A percentile compares a stretch with the other conserved stretches of the same genome.
Conservation (phyloP, 2,113 vertebrate genomes). For the Pycnonotus jocosus region DNA sequence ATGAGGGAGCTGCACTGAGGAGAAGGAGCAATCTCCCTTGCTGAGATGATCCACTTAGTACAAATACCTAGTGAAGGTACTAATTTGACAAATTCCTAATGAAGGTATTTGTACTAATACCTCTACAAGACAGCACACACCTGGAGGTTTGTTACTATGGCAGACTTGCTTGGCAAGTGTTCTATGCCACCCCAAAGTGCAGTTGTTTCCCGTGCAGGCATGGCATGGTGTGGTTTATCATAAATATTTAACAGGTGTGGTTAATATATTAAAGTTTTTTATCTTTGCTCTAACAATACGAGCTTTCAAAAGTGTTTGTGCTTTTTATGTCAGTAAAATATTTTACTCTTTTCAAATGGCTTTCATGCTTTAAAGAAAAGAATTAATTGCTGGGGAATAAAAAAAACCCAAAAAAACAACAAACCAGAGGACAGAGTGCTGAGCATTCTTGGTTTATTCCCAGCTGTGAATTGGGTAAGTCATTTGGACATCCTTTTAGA, state of each 20-base stretch:
- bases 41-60: not conserved
- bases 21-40: not conserved
- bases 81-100: not conserved
- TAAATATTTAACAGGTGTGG: not conserved
- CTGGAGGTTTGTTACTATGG: not conserved
- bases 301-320: not conserved
- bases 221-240: constrained; percentile 21
- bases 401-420: not conserved
- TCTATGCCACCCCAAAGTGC: not conserved
- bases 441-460: not conserved
- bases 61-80: not conserved
- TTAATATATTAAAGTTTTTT: not conserved
- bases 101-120: not conserved
- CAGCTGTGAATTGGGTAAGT: not conserved
- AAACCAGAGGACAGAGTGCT: not conserved
- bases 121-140: not conserved
- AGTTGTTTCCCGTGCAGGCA: not conserved
- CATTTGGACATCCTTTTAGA: not conserved
- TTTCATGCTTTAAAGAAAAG: not conserved
- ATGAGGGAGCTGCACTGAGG: not conserved
- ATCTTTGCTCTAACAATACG: not conserved
- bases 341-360: not conserved
- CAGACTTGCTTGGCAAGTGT: not conserved
- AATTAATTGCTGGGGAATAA: not conserved
- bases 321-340: not conserved